A percentile compares a stretch with the other conserved stretches of the same genome.
Evolutionary conservation across 2,888 invertebrate genomes (phyloP).

Genomic region (Homarus gammarus): DNA sequence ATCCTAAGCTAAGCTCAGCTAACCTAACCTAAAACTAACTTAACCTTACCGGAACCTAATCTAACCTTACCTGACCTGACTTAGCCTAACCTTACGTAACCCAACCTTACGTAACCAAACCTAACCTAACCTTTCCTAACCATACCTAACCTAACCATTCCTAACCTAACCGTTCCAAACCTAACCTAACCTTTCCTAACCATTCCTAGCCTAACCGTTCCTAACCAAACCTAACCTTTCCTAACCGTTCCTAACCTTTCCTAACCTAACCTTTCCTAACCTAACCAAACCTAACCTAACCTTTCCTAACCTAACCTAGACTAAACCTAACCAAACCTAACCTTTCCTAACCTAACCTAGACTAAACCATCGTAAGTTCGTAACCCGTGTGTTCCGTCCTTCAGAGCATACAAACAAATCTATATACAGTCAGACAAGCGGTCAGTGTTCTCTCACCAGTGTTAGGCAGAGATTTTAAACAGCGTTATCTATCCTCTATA

Average conservation of each 20-base stretch:
- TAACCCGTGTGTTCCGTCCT: too few relatives aligned
- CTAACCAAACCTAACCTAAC: conserved; percentile 9
- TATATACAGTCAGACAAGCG: too few relatives aligned
- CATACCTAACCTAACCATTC: conserved; percentile 18
- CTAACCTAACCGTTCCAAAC: background rate
- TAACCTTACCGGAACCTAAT: conserved; percentile 46
- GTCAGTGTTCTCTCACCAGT: too few relatives aligned
- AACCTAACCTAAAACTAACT: conserved; percentile 50
- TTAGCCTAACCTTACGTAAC: conserved; percentile 40
- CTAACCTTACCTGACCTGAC: conserved; percentile 55
- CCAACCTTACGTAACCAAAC: conserved; percentile 46
- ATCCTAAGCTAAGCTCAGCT: conserved; percentile 56
- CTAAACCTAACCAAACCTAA: conserved; percentile 6
- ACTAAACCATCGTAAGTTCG: conserved; percentile 37
- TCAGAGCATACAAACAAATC: too few relatives aligned
- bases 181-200: background rate
- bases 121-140: conserved; percentile 18
- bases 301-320: conserved; percentile 1
- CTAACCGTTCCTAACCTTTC: conserved; percentile 21
- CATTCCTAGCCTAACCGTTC: conserved; percentile 16
- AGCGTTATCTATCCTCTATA: too few relatives aligned
- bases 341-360: conserved; percentile 18
- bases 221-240: conserved; percentile 32
- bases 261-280: background rate
- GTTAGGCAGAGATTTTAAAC: too few relatives aligned